Conservation (phyloP, 1,140 invertebrate species). For the Lamellibrachia luymesi region DNA sequence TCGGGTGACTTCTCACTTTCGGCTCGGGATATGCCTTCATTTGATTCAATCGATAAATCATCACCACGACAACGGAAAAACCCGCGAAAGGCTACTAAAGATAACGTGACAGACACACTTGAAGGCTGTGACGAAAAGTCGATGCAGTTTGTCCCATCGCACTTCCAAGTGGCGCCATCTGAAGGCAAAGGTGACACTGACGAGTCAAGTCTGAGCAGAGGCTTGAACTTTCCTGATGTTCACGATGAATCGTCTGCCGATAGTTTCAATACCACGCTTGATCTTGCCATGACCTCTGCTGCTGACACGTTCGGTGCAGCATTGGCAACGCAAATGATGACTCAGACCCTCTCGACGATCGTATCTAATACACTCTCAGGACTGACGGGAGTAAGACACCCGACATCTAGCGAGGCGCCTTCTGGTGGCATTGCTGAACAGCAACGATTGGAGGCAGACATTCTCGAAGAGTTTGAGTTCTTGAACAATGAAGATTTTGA, state of each 20-base stretch:
- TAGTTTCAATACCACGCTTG: not conserved
- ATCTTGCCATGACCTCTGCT: constrained; percentile 5
- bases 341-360: constrained; percentile 11
- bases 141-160: constrained; percentile 15
- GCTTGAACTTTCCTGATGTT: constrained; percentile 10
- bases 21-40: not conserved
- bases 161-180: constrained; percentile 17
- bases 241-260: not conserved
- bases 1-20: constrained; percentile 16
- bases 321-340: constrained; percentile 6
- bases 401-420: not conserved
- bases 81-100: no score
- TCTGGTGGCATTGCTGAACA: not conserved
- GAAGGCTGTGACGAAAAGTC: constrained; percentile 8
- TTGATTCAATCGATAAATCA: not conserved
- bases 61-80: not conserved
- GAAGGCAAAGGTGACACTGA: constrained; percentile 1
- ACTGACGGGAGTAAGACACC: not conserved
- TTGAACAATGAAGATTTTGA: constrained; percentile 17
- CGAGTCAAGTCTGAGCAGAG: not conserved
- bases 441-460: not conserved
- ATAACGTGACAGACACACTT: not conserved
- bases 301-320: not conserved
- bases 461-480: constrained; percentile 19
- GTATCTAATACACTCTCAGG: constrained; percentile 11